phyloP scores from a whole-genome alignment of 2,113 vertebrate species.

The Calypte anna region DNA sequence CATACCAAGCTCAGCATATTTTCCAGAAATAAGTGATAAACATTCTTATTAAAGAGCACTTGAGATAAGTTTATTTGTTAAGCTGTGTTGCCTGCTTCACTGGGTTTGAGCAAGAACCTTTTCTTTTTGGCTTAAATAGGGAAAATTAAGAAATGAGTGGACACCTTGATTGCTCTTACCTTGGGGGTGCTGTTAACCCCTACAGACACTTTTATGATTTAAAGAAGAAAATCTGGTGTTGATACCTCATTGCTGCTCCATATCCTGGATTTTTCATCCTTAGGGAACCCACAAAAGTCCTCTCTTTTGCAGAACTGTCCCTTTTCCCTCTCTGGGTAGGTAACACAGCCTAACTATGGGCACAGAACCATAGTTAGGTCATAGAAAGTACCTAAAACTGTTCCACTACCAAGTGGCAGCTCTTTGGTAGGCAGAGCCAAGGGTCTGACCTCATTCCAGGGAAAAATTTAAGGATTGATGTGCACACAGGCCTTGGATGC shows the following conservation, averaged over 20 bases:
- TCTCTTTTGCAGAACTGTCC: not conserved
- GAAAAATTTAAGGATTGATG: not conserved
- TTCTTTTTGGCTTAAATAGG: not conserved
- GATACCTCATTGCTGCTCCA: not conserved
- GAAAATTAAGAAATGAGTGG: not conserved
- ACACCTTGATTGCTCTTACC: not conserved
- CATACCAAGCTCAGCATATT: constrained; percentile 45
- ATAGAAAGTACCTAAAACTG: not conserved
- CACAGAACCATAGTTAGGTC: not conserved
- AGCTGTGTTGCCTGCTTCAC: constrained; percentile 11
- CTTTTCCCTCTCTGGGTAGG: not conserved
- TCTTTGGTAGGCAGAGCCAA: fast-evolving
- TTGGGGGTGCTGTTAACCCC: not conserved
- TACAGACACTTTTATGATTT: not conserved
- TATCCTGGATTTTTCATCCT: not conserved
- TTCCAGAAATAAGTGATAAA: constrained; percentile 61
- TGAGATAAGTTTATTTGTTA: constrained; percentile 63
- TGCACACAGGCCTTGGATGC: not conserved
- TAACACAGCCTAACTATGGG: not conserved
- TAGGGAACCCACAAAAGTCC: not conserved
- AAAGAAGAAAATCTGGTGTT: not conserved
- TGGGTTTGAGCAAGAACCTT: not conserved
- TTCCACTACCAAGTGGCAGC: not conserved
- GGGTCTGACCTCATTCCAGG: not conserved
- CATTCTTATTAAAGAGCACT: constrained; percentile 58